phyloP scores from a whole-genome alignment of 2,113 vertebrate genomes.

The Scopus umbretta region DNA sequence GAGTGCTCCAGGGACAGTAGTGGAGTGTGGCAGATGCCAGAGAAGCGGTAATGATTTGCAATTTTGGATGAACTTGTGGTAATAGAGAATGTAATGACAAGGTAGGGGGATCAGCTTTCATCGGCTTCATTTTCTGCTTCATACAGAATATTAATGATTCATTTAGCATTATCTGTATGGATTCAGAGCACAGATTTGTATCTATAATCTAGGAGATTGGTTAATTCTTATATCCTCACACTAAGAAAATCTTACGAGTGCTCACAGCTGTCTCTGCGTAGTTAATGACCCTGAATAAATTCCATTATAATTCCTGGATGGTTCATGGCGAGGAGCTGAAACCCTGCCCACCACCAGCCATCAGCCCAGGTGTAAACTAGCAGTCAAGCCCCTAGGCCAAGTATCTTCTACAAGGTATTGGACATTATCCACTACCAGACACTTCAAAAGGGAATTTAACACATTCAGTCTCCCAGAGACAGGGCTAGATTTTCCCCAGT shows the following conservation, averaged over 20 bases:
- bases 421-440: not conserved
- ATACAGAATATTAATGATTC: constrained; percentile 49
- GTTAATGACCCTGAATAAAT: constrained; percentile 61
- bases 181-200: constrained; percentile 16
- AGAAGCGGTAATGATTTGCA: constrained; percentile 51
- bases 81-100: constrained; percentile 53
- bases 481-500: not conserved
- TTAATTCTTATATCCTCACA: constrained; percentile 30
- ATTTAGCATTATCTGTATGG: constrained; percentile 41
- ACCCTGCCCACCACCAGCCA: not conserved
- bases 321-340: constrained; percentile 5
- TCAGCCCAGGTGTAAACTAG: constrained; percentile 1
- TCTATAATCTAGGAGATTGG: constrained; percentile 19
- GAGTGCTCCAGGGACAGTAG: constrained; percentile 45
- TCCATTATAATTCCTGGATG: constrained; percentile 48
- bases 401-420: not conserved
- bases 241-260: constrained; percentile 38
- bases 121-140: not conserved
- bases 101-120: constrained; percentile 37
- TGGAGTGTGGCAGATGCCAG: constrained; percentile 15
- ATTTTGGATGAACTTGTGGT: constrained; percentile 54
- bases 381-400: not conserved
- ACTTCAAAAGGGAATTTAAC: not conserved
- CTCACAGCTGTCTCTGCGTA: not conserved
- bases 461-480: not conserved